Conservation (phyloP, 2,797 vertebrate species). For the Smutsia gigantea region DNA sequence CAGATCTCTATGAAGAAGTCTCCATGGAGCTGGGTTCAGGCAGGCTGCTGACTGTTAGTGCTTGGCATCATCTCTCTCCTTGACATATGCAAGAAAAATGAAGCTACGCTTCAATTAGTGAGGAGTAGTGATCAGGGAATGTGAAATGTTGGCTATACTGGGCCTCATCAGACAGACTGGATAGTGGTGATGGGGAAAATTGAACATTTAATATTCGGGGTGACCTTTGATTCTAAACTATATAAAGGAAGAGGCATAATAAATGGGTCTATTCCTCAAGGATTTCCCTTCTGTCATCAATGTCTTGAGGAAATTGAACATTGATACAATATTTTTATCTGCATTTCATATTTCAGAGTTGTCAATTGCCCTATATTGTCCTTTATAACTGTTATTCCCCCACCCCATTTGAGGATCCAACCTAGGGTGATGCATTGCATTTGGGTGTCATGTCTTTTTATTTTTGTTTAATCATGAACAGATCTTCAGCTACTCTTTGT, state of each 20-base stretch:
- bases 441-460: background rate
- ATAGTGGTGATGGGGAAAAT: background rate
- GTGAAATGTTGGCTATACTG: background rate
- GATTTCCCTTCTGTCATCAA: background rate
- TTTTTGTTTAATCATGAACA: background rate
- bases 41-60: background rate
- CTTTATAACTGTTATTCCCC: background rate
- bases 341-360: background rate
- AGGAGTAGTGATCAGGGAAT: background rate
- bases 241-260: background rate
- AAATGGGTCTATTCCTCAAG: background rate
- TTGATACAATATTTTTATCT: background rate
- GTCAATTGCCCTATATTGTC: background rate
- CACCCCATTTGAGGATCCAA: background rate
- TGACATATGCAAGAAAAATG: background rate
- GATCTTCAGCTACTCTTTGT: background rate
- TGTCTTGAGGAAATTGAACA: slow-evolving; percentile 1
- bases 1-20: background rate
- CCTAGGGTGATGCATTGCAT: background rate
- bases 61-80: background rate
- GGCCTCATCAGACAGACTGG: background rate
- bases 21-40: background rate
- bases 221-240: slow-evolving; percentile 9
- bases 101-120: background rate
- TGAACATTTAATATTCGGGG: background rate